Base-by-base conservation (phyloP, 2,113 vertebrate genomes). In the Lanius ludovicianus region DNA sequence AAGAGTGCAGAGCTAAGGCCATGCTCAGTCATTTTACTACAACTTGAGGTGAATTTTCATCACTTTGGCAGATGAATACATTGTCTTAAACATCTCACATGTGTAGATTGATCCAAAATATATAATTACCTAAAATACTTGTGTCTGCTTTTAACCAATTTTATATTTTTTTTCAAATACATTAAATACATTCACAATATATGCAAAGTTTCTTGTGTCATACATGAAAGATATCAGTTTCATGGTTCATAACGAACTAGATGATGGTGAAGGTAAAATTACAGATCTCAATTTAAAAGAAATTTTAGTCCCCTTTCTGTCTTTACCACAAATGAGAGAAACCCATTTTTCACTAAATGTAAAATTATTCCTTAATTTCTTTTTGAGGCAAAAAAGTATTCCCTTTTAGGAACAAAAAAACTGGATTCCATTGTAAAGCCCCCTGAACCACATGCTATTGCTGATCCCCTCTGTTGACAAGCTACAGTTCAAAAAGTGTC, bases 371-470 rank as follows among this genome's bases (percentile, higher is more conserved):
- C 27, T 60, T 47, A 79, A 52, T 49, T 47, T 86, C 23, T 82
- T 91, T 46, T 50, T 12, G 23, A 57, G 28, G 9, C 11, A 89
- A 73, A 49, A 4, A 53, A 80, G n/a, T 64, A 20, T 11, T 74
- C 11, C 5, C 5, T 57, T 90, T 87, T 49, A 62, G 17, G 18
- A 69, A 49, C 2, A 77, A 80, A 76, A 73, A 39, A 47, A 52
- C 11, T 30, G 15, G 4, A 63, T 87, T 82, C 46, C 11, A 11
- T 19, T 76, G 17, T 55, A 91, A 84, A 80, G 7, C 2, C 9
- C 27, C 68, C 50, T 52, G 50, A 84, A 62, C 25, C 13, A 21
- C 2, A 27, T 0, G 1, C 20, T 49, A 2, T 3, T 19, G 2
- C 8, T 80, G 37, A 60, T 18, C 56, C 50, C 50, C 31, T 69